A percentile compares a stretch with the other conserved stretches of the same genome.
These are phyloP conservation scores for Mirza zaza DNA, from an alignment of 2,113 vertebrate species.

Conservation along the genomic window DNA sequence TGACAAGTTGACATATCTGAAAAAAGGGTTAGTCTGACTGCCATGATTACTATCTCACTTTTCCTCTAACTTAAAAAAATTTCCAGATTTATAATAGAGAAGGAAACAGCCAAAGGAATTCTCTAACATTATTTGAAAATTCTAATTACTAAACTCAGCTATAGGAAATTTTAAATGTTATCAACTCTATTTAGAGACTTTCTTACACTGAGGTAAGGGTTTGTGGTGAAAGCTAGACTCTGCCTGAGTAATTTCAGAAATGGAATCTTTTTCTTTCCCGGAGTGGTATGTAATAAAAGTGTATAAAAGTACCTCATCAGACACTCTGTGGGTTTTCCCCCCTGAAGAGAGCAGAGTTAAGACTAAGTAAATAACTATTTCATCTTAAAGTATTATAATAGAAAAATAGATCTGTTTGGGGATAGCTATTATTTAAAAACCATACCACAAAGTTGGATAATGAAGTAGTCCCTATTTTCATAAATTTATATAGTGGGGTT, in stretches of 20 bases:
- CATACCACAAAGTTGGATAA: neutral
- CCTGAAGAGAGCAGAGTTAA: neutral
- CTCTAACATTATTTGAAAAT: neutral
- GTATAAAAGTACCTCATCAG: neutral
- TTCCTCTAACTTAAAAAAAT: neutral
- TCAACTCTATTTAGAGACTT: neutral
- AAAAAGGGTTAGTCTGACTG: neutral
- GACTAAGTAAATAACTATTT: neutral
- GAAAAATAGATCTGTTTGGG: neutral
- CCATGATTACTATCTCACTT: neutral
- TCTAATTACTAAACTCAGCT: neutral
- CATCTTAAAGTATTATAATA: neutral
- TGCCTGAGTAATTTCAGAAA: neutral
- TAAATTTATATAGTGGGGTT: neutral
- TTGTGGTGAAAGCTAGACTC: neutral
- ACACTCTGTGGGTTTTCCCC: neutral
- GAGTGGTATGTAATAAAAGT: neutral
- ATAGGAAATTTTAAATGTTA: neutral
- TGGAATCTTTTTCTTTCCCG: neutral
- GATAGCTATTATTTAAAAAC: neutral
- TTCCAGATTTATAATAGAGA: neutral
- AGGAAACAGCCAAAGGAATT: neutral
- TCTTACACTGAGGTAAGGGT: neutral
- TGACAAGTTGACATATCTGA: neutral
- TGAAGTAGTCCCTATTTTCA: neutral